Evolutionary conservation across 2,797 vertebrate species (phyloP).

Genomic region (Cynopterus sphinx): DNA sequence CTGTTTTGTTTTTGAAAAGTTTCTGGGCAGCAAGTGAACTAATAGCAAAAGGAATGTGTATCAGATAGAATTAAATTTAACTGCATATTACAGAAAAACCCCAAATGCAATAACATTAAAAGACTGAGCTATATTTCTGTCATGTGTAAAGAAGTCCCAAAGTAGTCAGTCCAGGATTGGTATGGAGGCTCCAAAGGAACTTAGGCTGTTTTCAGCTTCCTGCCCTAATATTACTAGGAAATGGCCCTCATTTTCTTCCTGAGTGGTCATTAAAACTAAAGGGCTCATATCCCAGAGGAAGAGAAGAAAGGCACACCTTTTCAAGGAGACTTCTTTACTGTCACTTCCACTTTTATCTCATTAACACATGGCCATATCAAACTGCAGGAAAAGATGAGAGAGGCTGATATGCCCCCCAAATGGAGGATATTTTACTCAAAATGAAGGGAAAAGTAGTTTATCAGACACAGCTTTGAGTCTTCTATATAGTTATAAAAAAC

Average conservation of each 20-base stretch:
- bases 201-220: neutral
- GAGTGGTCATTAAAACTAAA: constrained; percentile 17
- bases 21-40: neutral
- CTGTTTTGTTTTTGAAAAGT: constrained; percentile 24
- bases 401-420: neutral
- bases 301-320: neutral
- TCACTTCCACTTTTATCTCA: neutral
- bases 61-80: constrained; percentile 6
- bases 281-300: neutral
- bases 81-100: neutral
- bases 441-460: neutral
- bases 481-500: neutral
- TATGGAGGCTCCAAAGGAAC: neutral
- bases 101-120: constrained; percentile 6
- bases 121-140: neutral
- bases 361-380: neutral
- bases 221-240: neutral
- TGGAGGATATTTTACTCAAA: neutral
- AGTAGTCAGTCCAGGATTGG: neutral
- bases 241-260: neutral
- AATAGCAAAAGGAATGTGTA: constrained; percentile 7
- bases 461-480: neutral
- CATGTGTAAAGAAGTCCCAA: neutral
- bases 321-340: neutral
- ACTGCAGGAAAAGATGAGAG: neutral